A percentile compares a stretch with the other conserved stretches of the same genome.
phyloP scores from a whole-genome alignment of 2,113 vertebrate species.

The Phoxinus phoxinus region DNA sequence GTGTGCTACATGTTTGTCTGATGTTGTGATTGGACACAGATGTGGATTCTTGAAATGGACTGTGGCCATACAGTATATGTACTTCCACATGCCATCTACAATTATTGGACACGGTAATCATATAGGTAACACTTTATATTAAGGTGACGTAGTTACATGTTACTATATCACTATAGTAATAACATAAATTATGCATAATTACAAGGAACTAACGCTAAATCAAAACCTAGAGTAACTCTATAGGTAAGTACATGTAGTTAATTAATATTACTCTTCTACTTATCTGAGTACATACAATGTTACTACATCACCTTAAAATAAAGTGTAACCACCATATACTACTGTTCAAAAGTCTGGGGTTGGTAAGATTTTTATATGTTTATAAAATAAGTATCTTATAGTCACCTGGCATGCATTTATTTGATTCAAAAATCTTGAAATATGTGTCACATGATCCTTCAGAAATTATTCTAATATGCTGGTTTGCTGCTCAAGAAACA shows the following conservation, averaged over 20 bases:
- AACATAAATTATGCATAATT: too few relatives aligned
- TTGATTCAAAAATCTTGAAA: neutral
- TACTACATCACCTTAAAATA: too few relatives aligned
- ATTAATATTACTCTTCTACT: too few relatives aligned
- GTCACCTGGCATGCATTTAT: neutral
- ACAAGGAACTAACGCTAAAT: too few relatives aligned
- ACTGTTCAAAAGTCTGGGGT: neutral
- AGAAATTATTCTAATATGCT: neutral
- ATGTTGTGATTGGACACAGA: slow-evolving; percentile 37
- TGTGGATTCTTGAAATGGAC: slow-evolving; percentile 14
- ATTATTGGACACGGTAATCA: neutral
- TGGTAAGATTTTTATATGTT: neutral
- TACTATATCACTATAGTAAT: too few relatives aligned
- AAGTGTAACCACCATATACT: neutral
- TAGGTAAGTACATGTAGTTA: too few relatives aligned
- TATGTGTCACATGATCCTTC: neutral
- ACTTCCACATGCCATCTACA: neutral
- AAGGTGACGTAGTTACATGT: too few relatives aligned
- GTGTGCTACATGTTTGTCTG: slow-evolving; percentile 44
- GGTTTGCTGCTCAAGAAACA: neutral
- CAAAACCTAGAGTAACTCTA: too few relatives aligned
- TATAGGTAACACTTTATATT: too few relatives aligned
- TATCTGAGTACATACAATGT: too few relatives aligned
- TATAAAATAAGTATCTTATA: neutral
- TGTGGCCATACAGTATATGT: neutral